Percentiles rank a stretch among this genome's conserved stretches.
These are phyloP conservation scores for Acrocephalus scirpaceus DNA, from an alignment of 2,797 vertebrate species.

Conservation along the genomic window DNA sequence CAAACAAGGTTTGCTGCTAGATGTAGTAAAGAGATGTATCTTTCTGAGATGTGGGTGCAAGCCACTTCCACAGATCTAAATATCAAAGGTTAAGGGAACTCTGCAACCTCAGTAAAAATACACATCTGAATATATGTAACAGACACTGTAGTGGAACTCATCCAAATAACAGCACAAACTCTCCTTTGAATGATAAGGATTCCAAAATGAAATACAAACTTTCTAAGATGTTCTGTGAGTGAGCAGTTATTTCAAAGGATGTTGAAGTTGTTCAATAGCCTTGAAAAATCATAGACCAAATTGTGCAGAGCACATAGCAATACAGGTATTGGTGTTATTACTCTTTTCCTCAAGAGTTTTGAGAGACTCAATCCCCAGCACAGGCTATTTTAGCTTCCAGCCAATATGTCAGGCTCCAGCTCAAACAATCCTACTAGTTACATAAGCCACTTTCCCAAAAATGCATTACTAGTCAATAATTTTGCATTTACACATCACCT, in stretches of 20 bases:
- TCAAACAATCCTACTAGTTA: neutral
- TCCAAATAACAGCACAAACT: neutral
- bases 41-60: neutral
- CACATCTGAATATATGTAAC: neutral
- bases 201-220: neutral
- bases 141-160: neutral
- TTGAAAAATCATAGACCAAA: neutral
- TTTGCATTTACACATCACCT: neutral
- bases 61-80: neutral
- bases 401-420: neutral
- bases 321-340: neutral
- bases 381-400: neutral
- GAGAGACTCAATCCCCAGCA: neutral
- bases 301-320: neutral
- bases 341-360: neutral
- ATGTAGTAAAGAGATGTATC: neutral
- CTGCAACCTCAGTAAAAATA: neutral
- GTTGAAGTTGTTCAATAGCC: neutral
- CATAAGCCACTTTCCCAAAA: neutral
- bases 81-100: neutral
- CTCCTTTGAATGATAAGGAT: neutral
- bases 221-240: neutral
- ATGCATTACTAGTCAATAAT: neutral
- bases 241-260: neutral
- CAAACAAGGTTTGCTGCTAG: neutral